These are phyloP conservation scores for Lucilia sericata DNA, from an alignment of 1,140 invertebrate species.

Conservation along the genomic window DNA sequence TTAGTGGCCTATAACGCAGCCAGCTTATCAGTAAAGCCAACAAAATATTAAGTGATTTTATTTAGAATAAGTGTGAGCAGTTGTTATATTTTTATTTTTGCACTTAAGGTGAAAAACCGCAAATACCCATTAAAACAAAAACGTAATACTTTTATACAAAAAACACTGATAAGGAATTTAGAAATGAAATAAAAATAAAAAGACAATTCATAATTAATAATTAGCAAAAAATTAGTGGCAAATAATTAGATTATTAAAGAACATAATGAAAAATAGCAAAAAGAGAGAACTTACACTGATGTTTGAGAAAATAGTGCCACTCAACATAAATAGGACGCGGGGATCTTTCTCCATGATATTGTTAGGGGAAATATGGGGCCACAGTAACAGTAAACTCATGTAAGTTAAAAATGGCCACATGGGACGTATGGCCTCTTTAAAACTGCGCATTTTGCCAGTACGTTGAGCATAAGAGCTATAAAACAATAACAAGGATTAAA, in stretches of 20 bases:
- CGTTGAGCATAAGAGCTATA: slow-evolving; percentile 80
- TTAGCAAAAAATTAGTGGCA: background rate
- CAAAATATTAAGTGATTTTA: background rate
- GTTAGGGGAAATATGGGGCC: slow-evolving; percentile 82
- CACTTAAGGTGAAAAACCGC: background rate
- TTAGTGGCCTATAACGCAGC: background rate
- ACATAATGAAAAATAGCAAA: background rate
- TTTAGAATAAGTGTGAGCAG: background rate
- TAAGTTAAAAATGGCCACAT: slow-evolving; percentile 82
- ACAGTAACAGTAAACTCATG: slow-evolving; percentile 80
- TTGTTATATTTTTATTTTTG: background rate
- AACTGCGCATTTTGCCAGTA: slow-evolving; percentile 84
- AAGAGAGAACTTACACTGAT: slow-evolving; percentile 84
- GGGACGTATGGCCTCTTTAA: slow-evolving; percentile 84
- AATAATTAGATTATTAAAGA: background rate
- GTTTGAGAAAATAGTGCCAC: slow-evolving; percentile 94
- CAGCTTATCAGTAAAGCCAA: background rate
- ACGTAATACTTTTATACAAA: background rate
- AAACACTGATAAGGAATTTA: background rate
- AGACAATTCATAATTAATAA: background rate
- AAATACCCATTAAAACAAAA: background rate
- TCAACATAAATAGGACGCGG: slow-evolving; percentile 84
- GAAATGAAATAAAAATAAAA: background rate
- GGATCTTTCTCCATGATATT: slow-evolving; percentile 86
- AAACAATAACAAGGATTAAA: slow-evolving; percentile 48